phyloP scores from a whole-genome alignment of 2,113 vertebrate genomes.

The Speoplatyrhinus poulsoni region DNA sequence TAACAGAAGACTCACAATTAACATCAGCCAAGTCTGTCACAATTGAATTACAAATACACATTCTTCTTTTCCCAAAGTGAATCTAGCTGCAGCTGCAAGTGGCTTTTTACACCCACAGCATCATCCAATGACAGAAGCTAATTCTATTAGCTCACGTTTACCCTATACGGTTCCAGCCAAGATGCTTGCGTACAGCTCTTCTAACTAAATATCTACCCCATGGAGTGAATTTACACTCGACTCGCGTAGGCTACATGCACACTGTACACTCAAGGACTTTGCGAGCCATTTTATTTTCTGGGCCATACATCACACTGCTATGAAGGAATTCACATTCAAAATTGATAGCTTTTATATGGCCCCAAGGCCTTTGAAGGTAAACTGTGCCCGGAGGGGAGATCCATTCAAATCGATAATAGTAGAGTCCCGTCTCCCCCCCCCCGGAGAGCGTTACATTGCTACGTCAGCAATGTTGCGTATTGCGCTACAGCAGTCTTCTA shows the following conservation, averaged over 20 bases:
- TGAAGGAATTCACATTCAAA: constrained; percentile 25
- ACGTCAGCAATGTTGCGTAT: constrained; percentile 30
- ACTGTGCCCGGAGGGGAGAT: constrained; percentile 49
- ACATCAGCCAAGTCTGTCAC: constrained; percentile 23
- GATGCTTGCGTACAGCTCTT: background rate
- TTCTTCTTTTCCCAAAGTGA: constrained; percentile 2
- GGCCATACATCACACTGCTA: constrained; percentile 10
- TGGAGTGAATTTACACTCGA: background rate
- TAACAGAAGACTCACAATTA: background rate
- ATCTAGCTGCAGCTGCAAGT: background rate
- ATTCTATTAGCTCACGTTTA: background rate
- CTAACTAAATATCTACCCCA: background rate
- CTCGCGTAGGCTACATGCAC: background rate
- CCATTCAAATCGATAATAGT: constrained; percentile 36
- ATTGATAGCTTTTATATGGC: constrained; percentile 42
- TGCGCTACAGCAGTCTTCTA: constrained; percentile 16
- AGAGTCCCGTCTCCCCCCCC: background rate
- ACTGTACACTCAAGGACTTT: constrained; percentile 6
- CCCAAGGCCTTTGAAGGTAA: constrained; percentile 24
- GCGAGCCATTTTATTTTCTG: background rate
- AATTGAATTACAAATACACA: constrained; percentile 18
- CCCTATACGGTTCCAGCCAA: background rate
- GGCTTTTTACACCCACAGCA: background rate
- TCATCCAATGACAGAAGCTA: background rate
- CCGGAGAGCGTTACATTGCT: constrained; percentile 14